Conservation (phyloP, 1,140 invertebrate genomes). For the Calephelis nemesis region DNA sequence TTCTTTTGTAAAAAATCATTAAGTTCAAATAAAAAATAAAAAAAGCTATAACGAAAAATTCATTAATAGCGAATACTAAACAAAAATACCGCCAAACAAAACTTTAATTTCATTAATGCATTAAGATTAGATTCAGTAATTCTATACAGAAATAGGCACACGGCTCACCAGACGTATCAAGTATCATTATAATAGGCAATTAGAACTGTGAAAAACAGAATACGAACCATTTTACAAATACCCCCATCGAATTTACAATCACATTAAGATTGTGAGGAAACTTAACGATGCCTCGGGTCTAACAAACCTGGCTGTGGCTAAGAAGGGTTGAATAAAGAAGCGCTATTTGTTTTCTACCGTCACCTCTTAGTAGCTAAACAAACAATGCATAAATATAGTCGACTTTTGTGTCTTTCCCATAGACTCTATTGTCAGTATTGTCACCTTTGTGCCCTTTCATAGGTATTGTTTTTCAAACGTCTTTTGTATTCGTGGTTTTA, state of each 20-base stretch:
- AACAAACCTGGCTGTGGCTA: constrained; percentile 35
- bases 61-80: too few relatives aligned
- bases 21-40: too few relatives aligned
- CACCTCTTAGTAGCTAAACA: constrained; percentile 69
- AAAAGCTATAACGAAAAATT: too few relatives aligned
- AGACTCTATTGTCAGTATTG: constrained; percentile 65
- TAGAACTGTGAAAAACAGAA: constrained; percentile 59
- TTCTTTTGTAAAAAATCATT: too few relatives aligned
- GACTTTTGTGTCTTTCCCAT: constrained; percentile 69
- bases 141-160: constrained; percentile 25
- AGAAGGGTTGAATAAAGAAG: constrained; percentile 58
- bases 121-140: constrained; percentile 1
- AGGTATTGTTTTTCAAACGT: constrained; percentile 45
- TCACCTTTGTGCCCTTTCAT: constrained; percentile 63
- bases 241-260: constrained; percentile 27
- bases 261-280: constrained; percentile 13
- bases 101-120: constrained; percentile 3
- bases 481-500: constrained; percentile 37
- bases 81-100: too few relatives aligned
- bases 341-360: constrained; percentile 71
- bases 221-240: constrained; percentile 34
- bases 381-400: constrained; percentile 70
- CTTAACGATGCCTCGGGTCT: constrained; percentile 22
- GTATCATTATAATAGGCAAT: constrained; percentile 77
- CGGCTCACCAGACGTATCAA: constrained; percentile 49